phyloP scores from a whole-genome alignment of 2,797 vertebrate species.

The Ctenopoma kingsleyae region DNA sequence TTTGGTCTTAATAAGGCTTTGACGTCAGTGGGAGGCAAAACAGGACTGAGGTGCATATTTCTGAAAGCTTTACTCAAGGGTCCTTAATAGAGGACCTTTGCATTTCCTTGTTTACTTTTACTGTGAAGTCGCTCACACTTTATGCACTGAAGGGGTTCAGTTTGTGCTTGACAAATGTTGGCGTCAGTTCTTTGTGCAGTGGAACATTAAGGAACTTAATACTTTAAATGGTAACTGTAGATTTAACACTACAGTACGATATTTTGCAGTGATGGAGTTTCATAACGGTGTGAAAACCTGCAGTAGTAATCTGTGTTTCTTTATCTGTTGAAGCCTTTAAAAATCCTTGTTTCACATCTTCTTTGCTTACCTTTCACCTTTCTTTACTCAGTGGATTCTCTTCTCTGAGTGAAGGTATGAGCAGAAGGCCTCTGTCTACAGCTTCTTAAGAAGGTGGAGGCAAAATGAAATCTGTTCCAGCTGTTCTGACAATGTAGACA shows the following conservation, averaged over 20 bases:
- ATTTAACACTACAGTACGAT: neutral
- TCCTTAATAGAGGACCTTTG: slow-evolving; percentile 29
- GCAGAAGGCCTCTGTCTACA: neutral
- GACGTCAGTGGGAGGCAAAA: slow-evolving; percentile 63
- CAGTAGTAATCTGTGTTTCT: neutral
- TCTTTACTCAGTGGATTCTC: slow-evolving; percentile 20
- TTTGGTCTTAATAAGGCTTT: slow-evolving; percentile 67
- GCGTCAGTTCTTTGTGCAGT: neutral
- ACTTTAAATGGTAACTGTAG: neutral
- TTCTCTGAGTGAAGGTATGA: slow-evolving; percentile 19
- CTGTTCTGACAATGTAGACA: slow-evolving; percentile 3
- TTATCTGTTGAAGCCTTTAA: neutral
- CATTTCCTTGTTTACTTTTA: slow-evolving; percentile 15
- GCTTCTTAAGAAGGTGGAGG: neutral
- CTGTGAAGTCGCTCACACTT: slow-evolving; percentile 14
- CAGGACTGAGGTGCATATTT: slow-evolving; percentile 56
- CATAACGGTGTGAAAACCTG: neutral
- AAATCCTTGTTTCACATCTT: neutral
- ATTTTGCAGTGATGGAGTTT: neutral
- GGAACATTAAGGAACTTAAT: neutral
- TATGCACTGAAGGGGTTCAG: neutral
- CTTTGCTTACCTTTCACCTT: slow-evolving; percentile 44
- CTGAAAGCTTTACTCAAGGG: slow-evolving; percentile 37
- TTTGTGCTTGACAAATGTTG: slow-evolving; percentile 23
- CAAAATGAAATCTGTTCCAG: slow-evolving; percentile 5